phyloP scores from a whole-genome alignment of 2,113 vertebrate species.

The Perca schrenkii region DNA sequence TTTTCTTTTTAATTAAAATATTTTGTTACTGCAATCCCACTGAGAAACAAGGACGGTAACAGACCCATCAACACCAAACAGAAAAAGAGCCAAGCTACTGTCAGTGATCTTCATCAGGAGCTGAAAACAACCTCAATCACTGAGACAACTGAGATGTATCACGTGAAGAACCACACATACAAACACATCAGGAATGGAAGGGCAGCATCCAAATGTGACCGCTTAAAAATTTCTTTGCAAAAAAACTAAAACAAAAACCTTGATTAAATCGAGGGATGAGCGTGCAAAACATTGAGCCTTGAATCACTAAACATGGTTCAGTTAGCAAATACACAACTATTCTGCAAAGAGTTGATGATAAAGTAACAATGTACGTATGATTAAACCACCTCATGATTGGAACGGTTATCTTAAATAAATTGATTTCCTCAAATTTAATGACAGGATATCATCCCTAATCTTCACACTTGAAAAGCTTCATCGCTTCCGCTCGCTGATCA shows the following conservation, averaged over 20 bases:
- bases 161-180: not conserved
- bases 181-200: conserved; percentile 5
- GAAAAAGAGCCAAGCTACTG: conserved; percentile 13
- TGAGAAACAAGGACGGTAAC: conserved; percentile 30
- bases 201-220: conserved; percentile 50
- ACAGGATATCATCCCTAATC: conserved; percentile 13
- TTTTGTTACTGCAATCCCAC: conserved; percentile 2
- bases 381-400: conserved; percentile 27
- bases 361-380: conserved; percentile 44
- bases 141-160: conserved; percentile 11
- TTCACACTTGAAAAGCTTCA: conserved; percentile 35
- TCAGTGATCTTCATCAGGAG: conserved; percentile 5
- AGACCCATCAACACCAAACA: conserved; percentile 37
- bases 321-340: conserved; percentile 46
- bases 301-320: conserved; percentile 37
- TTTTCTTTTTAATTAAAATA: conserved; percentile 14
- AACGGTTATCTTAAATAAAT: conserved; percentile 22
- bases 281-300: conserved; percentile 28
- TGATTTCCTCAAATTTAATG: conserved; percentile 27
- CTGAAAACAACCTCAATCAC: conserved; percentile 6
- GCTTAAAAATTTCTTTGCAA: not conserved
- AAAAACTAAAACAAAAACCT: conserved; percentile 65
- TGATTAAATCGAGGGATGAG: conserved; percentile 76
- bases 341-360: conserved; percentile 20
- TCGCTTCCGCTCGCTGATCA: conserved; percentile 14